Conservation (phyloP, 2,888 invertebrate species). For the Pyrochroa serraticornis region DNA sequence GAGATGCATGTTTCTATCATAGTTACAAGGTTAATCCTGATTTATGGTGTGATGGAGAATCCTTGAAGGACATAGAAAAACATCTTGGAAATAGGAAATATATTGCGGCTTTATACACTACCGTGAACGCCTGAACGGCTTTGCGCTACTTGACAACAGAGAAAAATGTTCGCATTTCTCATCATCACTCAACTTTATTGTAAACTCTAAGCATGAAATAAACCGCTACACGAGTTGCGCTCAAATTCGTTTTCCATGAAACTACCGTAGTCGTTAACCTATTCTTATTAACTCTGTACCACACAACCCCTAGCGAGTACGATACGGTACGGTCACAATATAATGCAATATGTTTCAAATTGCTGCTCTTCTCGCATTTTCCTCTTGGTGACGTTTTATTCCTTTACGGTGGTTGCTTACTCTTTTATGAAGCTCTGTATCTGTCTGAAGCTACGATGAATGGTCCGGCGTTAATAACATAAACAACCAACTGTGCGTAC, state of each 20-base stretch:
- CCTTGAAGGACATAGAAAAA: constrained; percentile 49
- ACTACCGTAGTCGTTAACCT: constrained; percentile 32
- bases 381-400: constrained; percentile 48
- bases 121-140: constrained; percentile 44
- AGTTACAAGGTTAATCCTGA: constrained; percentile 51
- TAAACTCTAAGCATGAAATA: constrained; percentile 47
- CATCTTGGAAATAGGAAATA: constrained; percentile 50
- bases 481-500: constrained; percentile 48
- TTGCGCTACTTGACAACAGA: constrained; percentile 48
- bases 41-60: constrained; percentile 49
- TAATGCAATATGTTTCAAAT: constrained; percentile 48
- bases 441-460: constrained; percentile 51
- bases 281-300: constrained; percentile 33
- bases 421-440: constrained; percentile 54
- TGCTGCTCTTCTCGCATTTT: constrained; percentile 42
- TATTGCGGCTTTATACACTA: constrained; percentile 49
- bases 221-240: constrained; percentile 37
- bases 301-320: constrained; percentile 4
- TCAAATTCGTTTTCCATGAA: constrained; percentile 27
- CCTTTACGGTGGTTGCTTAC: constrained; percentile 51
- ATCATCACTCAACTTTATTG: constrained; percentile 51
- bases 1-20: constrained; percentile 40
- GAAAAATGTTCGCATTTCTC: constrained; percentile 52
- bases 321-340: constrained; percentile 29
- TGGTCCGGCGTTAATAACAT: constrained; percentile 51